Percentiles rank a stretch among this genome's conserved stretches.
These are phyloP conservation scores for Limnephilus lunatus DNA, from an alignment of 2,888 invertebrate species.

Conservation along the genomic window DNA sequence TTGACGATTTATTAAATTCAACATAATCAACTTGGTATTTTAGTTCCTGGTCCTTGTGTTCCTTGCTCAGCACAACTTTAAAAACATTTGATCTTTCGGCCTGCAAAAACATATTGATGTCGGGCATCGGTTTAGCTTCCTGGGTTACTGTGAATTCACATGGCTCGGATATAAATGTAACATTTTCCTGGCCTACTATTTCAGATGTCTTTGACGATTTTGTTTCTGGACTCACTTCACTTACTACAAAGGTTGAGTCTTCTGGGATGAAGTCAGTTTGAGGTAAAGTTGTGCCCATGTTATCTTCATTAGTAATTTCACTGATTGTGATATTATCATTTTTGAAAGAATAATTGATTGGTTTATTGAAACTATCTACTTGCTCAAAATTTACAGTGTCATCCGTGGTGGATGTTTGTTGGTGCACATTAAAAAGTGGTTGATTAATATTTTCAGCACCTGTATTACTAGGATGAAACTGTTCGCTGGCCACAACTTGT, in stretches of 20 bases:
- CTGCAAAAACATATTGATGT: constrained; percentile 56
- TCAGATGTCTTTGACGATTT: background rate
- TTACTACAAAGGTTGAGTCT: constrained; percentile 16
- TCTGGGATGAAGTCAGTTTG: constrained; percentile 24
- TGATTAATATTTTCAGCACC: constrained; percentile 50
- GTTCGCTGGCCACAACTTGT: constrained; percentile 70
- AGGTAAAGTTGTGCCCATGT: background rate
- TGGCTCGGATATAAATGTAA: background rate
- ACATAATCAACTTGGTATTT: background rate
- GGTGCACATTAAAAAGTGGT: constrained; percentile 48
- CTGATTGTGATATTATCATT: constrained; percentile 45
- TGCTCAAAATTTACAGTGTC: constrained; percentile 66
- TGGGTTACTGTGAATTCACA: constrained; percentile 25
- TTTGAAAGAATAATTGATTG: constrained; percentile 57
- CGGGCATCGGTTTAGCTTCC: background rate
- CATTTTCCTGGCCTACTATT: background rate
- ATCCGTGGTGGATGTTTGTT: constrained; percentile 50
- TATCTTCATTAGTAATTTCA: constrained; percentile 52
- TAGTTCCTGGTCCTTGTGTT: background rate
- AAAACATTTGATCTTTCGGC: constrained; percentile 60
- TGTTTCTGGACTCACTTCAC: constrained; percentile 10
- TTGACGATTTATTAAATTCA: constrained; percentile 13
- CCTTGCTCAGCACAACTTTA: constrained; percentile 4
- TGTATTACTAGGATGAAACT: constrained; percentile 59
- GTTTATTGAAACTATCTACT: constrained; percentile 64